Evolutionary conservation across 2,888 invertebrate species (phyloP).

Genomic region (Microctonus hyperodae): DNA sequence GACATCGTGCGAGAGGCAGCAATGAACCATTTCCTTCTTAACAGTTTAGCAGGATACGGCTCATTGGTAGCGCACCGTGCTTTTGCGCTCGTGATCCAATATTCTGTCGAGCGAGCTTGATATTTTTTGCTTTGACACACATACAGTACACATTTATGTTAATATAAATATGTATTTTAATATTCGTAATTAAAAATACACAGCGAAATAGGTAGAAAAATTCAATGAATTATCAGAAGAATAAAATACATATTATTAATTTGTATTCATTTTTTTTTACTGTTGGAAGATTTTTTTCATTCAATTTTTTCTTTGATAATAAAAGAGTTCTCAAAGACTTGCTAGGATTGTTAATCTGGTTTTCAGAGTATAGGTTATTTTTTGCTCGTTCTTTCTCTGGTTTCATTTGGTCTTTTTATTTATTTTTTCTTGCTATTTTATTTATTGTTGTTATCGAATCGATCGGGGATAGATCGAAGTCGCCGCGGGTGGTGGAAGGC

Average conservation of each 20-base stretch:
- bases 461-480: conserved; percentile 27
- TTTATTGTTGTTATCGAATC: conserved; percentile 30
- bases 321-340: conserved; percentile 21
- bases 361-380: conserved; percentile 24
- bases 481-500: conserved; percentile 33
- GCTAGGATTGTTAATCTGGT: conserved; percentile 25
- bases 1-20: conserved; percentile 50
- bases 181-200: not conserved
- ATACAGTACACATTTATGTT: not conserved
- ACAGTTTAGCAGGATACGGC: conserved; percentile 65
- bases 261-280: too few relatives aligned
- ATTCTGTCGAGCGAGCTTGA: conserved; percentile 49
- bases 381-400: conserved; percentile 15
- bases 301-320: not conserved
- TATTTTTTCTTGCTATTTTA: conserved; percentile 16
- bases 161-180: not conserved
- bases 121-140: conserved; percentile 39
- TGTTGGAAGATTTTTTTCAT: not conserved
- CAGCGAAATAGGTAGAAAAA: too few relatives aligned
- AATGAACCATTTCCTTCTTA: conserved; percentile 65
- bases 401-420: not conserved
- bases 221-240: too few relatives aligned
- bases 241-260: too few relatives aligned
- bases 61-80: conserved; percentile 61
- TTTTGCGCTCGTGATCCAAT: conserved; percentile 56